These are phyloP conservation scores for Astur gentilis DNA, from an alignment of 2,113 vertebrate genomes.

Conservation along the genomic window DNA sequence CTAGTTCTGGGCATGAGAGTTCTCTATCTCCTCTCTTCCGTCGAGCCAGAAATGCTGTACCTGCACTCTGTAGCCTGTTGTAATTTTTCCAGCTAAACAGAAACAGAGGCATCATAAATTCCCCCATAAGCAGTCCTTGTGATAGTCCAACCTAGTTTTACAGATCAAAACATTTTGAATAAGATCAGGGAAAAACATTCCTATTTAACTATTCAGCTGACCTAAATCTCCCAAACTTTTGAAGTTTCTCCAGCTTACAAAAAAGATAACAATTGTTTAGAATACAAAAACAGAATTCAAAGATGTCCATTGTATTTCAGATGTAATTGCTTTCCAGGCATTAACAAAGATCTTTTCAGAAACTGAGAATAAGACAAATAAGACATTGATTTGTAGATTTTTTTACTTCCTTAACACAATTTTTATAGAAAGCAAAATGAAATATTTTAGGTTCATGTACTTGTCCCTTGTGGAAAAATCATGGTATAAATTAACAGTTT, in stretches of 20 bases:
- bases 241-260: neutral
- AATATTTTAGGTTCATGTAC: neutral
- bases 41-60: neutral
- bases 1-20: neutral
- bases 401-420: neutral
- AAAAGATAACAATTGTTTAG: neutral
- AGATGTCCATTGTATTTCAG: neutral
- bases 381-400: neutral
- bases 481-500: neutral
- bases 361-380: neutral
- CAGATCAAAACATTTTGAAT: constrained; percentile 31
- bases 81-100: neutral
- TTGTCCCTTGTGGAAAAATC: neutral
- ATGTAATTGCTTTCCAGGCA: neutral
- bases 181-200: neutral
- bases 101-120: constrained; percentile 7
- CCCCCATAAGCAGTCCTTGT: neutral
- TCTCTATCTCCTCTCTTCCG: neutral
- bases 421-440: neutral
- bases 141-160: neutral
- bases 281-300: neutral
- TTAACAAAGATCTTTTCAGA: constrained; percentile 6
- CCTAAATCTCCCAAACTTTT: constrained; percentile 17
- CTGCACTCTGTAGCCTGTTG: neutral
- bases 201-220: constrained; percentile 3